Base-by-base conservation (phyloP, 2,888 invertebrate species). In the Bombyx huttoni region DNA sequence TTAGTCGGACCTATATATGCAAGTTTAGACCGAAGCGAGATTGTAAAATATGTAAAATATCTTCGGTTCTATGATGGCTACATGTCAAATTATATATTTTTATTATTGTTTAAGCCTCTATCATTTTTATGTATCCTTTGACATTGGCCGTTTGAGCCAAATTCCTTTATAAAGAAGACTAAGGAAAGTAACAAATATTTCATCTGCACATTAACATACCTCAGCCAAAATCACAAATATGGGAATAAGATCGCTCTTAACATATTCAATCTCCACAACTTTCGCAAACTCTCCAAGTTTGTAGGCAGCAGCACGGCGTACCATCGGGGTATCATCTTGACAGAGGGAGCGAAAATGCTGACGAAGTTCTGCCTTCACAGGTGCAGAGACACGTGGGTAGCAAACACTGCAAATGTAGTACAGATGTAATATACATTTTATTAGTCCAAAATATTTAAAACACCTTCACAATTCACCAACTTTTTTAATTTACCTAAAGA, bases 261-360 rank as follows among this genome's bases (percentile, higher is more conserved):
- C 91, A 78, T 95, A 96, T 69, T 99, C 99, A 54, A 96, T 91
- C 76, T 99, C 99, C 6, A 99, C 97, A 48, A 97, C 98, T 75
- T 98, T 94, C 1, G 99, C 99, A 73, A 99, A 96, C 88, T 99
- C 99, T 34, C 99, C 99, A 56, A 99, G 90, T 85, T 99, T 99
- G 64, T 96, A 95, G 46, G 99, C 98, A 33, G 98, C 99, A 6
- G 99, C 98, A 59, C 99, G 92, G 10, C 99, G 94, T 40, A 99
- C 99, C 99, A 99, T 99, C 0, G 99, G 99, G 0, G 99, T 99
- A 78, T 99, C 99, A 89, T 99, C 99, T 75, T 98, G 96, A 81
- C 99, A 99, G 52, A 99, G 90, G 58, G 94, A 94, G 62, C 97
- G 94, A 90, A 99, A 99, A 78, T 96, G 94, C 69, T 95, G 94